Conservation (phyloP, 2,888 invertebrate genomes). For the Molorchus minor region DNA sequence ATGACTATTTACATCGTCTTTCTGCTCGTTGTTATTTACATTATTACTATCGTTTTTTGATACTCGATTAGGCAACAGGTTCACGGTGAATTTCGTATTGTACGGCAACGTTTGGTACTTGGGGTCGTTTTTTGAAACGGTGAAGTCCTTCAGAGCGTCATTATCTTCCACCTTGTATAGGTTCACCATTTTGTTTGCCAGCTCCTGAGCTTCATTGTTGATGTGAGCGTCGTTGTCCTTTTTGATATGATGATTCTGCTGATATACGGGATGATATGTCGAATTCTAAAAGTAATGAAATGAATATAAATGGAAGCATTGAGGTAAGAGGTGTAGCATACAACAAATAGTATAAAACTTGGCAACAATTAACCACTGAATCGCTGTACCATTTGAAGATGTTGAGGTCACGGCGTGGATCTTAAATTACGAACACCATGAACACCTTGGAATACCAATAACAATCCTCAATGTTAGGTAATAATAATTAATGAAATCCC, state of each 20-base stretch:
- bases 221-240: slow-evolving; percentile 51
- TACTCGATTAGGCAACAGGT: slow-evolving; percentile 63
- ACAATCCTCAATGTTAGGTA: no score
- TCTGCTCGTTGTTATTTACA: slow-evolving; percentile 50
- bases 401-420: no score
- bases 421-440: no score
- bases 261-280: slow-evolving; percentile 61
- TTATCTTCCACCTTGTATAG: slow-evolving; percentile 46
- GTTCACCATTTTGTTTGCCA: slow-evolving; percentile 52
- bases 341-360: no score
- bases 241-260: slow-evolving; percentile 58
- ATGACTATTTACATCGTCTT: slow-evolving; percentile 50
- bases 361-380: no score
- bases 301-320: no score
- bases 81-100: slow-evolving; percentile 83
- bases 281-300: no score
- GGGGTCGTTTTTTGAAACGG: slow-evolving; percentile 84
- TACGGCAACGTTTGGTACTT: slow-evolving; percentile 93
- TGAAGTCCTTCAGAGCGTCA: slow-evolving; percentile 73
- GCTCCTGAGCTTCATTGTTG: slow-evolving; percentile 49
- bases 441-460: no score
- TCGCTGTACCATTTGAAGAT: no score
- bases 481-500: no score
- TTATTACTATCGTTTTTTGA: slow-evolving; percentile 48
- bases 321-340: no score